phyloP scores from a whole-genome alignment of 2,797 vertebrate genomes.

The Hyperoplus lanceolatus region DNA sequence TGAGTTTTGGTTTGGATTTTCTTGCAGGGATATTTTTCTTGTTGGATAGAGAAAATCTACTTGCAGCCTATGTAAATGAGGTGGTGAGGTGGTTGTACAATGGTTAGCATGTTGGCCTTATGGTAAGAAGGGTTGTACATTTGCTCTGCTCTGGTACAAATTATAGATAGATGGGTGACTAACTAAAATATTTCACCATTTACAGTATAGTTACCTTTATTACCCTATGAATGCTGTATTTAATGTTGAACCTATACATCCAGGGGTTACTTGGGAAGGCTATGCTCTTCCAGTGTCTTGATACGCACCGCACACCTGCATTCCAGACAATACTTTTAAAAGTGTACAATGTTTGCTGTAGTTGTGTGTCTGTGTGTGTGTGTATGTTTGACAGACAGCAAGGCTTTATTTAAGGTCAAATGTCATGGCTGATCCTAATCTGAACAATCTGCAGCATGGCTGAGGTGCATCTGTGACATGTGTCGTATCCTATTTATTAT shows the following conservation, averaged over 20 bases:
- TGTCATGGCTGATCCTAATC: conserved; percentile 63
- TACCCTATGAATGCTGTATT: neutral
- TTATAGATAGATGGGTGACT: neutral
- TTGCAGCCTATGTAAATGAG: neutral
- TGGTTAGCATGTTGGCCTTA: neutral
- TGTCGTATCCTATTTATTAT: conserved; percentile 73
- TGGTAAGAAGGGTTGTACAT: neutral
- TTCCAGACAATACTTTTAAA: too few relatives aligned
- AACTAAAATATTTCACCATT: neutral
- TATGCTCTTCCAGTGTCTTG: neutral
- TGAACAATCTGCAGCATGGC: conserved; percentile 44
- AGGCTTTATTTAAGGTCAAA: conserved; percentile 73
- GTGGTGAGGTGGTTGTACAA: neutral
- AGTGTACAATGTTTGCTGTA: neutral
- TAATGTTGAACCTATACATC: neutral
- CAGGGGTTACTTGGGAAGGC: neutral
- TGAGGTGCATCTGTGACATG: conserved; percentile 65
- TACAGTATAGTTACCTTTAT: neutral
- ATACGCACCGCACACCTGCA: too few relatives aligned
- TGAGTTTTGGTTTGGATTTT: neutral
- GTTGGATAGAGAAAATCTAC: neutral
- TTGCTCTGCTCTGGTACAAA: neutral
- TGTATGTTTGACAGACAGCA: conserved; percentile 34
- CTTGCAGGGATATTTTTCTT: neutral
- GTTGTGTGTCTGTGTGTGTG: neutral